Evolutionary conservation across 2,113 vertebrate genomes (phyloP).

Genomic region (Antennarius striatus): DNA sequence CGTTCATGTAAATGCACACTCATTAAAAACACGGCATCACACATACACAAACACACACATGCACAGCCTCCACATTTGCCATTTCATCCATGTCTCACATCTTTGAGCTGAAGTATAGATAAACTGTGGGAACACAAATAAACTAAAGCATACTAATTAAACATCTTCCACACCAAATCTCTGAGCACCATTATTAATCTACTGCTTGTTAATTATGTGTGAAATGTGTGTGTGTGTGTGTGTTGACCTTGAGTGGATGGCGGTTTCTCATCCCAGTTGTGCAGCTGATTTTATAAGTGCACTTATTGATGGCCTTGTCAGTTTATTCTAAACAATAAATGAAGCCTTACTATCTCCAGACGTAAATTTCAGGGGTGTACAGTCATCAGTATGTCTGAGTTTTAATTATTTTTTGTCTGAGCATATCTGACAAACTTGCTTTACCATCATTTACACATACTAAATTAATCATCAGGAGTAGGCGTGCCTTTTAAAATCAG

Average conservation of each 20-base stretch:
- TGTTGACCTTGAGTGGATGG: constrained; percentile 51
- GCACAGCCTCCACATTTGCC: constrained; percentile 7
- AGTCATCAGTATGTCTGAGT: no score
- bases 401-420: no score
- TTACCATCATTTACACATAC: no score
- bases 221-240: constrained; percentile 27
- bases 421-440: no score
- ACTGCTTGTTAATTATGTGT: constrained; percentile 54
- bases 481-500: no score
- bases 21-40: constrained; percentile 6
- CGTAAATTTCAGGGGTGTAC: background rate
- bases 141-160: constrained; percentile 62
- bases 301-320: constrained; percentile 23
- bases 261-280: constrained; percentile 34
- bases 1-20: constrained; percentile 7
- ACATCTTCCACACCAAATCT: constrained; percentile 40
- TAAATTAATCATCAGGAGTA: no score
- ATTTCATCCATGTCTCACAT: constrained; percentile 31
- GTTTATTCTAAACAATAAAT: constrained; percentile 19
- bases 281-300: constrained; percentile 12
- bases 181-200: constrained; percentile 53
- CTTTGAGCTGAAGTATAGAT: constrained; percentile 44
- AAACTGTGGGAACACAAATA: constrained; percentile 59
- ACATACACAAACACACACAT: constrained; percentile 1
- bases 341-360: background rate